Base-by-base conservation (phyloP, 1,140 invertebrate genomes). In the Ooceraea biroi region DNA sequence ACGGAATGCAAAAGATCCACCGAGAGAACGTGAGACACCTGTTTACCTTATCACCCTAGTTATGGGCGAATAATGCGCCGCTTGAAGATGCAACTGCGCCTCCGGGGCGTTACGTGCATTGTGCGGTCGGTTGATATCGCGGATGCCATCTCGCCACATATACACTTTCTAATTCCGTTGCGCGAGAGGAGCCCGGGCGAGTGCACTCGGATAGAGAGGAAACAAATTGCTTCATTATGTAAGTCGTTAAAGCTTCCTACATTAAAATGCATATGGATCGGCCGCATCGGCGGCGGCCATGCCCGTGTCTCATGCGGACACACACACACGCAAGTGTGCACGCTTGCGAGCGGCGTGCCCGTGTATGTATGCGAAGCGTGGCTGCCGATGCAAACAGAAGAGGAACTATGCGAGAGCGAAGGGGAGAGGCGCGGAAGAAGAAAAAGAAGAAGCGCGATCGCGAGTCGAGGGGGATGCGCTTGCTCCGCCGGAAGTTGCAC, bases 181-280 rank as follows among this genome's bases (percentile, higher is more conserved):
- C 52, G n/a, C 65, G 58, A 74, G 57, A 61, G 7, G 36, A 36
- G 8, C 60, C 44, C 17, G 25, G 19, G 17, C 65, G 76, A 25
- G 63, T 25, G 48, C 36, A 36, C 19, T 66, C 74, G 65, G 30
- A 17, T 55, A 69, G 52, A 80, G 50, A 80, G 65, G 52, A 80
- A 80, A 71, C 65, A 80, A 71, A 80, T 71, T 80, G 52, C 65
- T 55, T 69, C 50, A 69, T 80, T 80, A 80, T 58, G 65, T 71
- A 80, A 69, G 76, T 80, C 76, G 76, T 71, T 80, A 80, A 71
- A 71, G 50, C 41, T 69, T 69, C 76, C 65, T 46, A 80, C 66
- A 69, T 69, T 80, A 80, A 80, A 80, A 80, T 69, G 63, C 65
- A 69, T 69, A 69, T 46, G 44, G 44, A 82, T 82, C 5, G 27